These are phyloP conservation scores for Myoxocephalus aenaeus DNA, from an alignment of 2,797 vertebrate genomes.

Conservation along the genomic window DNA sequence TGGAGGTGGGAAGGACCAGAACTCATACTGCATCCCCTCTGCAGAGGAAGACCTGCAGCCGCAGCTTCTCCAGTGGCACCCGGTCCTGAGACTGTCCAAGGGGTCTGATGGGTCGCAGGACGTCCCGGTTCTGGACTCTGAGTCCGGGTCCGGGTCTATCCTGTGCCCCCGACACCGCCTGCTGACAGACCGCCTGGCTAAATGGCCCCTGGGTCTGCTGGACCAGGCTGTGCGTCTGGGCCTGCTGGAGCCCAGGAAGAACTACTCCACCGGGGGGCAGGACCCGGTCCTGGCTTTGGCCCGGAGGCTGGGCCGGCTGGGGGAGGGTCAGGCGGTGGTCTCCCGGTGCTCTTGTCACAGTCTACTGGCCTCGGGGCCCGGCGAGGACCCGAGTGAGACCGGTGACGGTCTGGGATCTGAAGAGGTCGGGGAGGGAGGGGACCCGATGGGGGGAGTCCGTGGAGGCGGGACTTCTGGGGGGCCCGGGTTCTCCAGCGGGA, in stretches of 20 bases:
- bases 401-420: constrained; percentile 89
- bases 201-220: constrained; percentile 73
- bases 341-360: constrained; percentile 83
- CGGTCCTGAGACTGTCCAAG: constrained; percentile 43
- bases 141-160: constrained; percentile 11
- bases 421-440: constrained; percentile 68
- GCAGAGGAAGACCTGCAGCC: constrained; percentile 47
- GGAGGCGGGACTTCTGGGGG: constrained; percentile 8
- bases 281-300: constrained; percentile 71
- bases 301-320: constrained; percentile 68
- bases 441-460: constrained; percentile 6
- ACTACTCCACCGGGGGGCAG: constrained; percentile 57
- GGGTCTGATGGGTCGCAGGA: constrained; percentile 26
- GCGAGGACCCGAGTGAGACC: constrained; percentile 84
- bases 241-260: constrained; percentile 62
- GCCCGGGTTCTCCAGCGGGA: constrained; percentile 64
- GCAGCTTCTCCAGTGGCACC: constrained; percentile 54
- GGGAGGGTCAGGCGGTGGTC: constrained; percentile 19
- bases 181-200: constrained; percentile 79
- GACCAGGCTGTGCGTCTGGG: constrained; percentile 71
- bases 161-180: constrained; percentile 24
- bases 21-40: background rate
- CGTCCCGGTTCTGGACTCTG: background rate
- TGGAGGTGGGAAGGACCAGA: constrained; percentile 43
- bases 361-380: constrained; percentile 60